These are phyloP conservation scores for Enteromius treurensis DNA, from an alignment of 2,797 vertebrate genomes.

Conservation along the genomic window DNA sequence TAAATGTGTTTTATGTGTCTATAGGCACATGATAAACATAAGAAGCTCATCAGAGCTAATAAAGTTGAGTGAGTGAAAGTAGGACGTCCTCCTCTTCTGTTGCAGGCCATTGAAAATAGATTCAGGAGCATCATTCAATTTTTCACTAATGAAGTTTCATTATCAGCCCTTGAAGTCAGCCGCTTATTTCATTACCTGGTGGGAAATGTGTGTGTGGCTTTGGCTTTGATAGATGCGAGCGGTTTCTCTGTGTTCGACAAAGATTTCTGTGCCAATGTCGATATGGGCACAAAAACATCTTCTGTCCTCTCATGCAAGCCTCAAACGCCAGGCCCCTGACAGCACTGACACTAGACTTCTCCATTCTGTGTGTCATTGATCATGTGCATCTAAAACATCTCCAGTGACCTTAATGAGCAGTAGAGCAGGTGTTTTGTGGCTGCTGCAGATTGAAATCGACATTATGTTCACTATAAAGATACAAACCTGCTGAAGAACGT, in stretches of 20 bases:
- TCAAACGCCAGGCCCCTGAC: not conserved
- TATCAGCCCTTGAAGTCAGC: conserved; percentile 8
- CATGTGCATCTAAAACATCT: conserved; percentile 1
- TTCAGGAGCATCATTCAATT: not conserved
- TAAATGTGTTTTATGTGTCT: not conserved
- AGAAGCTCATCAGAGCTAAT: not conserved
- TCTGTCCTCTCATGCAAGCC: not conserved
- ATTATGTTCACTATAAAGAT: not conserved
- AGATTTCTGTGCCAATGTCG: not conserved
- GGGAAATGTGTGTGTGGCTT: not conserved
- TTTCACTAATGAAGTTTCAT: conserved; percentile 37
- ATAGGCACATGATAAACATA: not conserved
- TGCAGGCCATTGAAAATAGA: not conserved
- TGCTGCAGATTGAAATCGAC: not conserved
- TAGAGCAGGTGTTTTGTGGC: not conserved
- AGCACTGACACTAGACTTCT: not conserved
- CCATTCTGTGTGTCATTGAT: conserved; percentile 3
- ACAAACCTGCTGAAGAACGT: not conserved
- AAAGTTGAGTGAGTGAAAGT: not conserved
- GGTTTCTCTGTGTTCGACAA: not conserved
- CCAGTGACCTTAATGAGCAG: not conserved
- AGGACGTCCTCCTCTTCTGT: not conserved
- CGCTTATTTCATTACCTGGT: conserved; percentile 8
- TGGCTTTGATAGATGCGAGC: not conserved
- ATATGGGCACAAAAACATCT: not conserved